Conservation (phyloP, 2,888 invertebrate genomes). For the Cheilosia scutellata region DNA sequence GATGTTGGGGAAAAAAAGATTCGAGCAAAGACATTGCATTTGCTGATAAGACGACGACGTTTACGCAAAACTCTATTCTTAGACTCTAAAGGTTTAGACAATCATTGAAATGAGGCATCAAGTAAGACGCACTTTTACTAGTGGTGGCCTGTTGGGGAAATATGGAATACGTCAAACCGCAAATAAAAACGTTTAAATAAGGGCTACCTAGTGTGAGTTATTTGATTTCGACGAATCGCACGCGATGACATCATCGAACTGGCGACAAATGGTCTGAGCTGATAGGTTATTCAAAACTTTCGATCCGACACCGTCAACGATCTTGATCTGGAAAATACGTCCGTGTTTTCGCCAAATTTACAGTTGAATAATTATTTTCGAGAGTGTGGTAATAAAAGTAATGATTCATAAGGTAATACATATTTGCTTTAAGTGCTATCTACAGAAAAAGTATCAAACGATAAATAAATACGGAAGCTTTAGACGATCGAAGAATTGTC, state of each 20-base stretch:
- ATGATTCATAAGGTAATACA: no score
- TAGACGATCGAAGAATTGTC: no score
- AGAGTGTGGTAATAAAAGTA: no score
- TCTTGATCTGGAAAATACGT: conserved; percentile 3
- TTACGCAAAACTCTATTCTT: conserved; percentile 61
- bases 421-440: no score
- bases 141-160: neutral
- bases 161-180: neutral
- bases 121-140: neutral
- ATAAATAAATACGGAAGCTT: no score
- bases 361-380: neutral
- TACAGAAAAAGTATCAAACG: no score
- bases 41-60: conserved; percentile 38
- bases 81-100: conserved; percentile 40
- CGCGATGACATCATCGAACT: conserved; percentile 26
- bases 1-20: neutral
- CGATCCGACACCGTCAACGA: neutral
- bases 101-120: conserved; percentile 25
- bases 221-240: conserved; percentile 6
- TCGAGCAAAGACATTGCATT: neutral
- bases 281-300: neutral
- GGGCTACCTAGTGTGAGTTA: neutral
- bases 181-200: neutral
- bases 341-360: neutral
- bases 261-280: conserved; percentile 27